Conservation (phyloP, 2,888 invertebrate species). For the Drepana falcataria region DNA sequence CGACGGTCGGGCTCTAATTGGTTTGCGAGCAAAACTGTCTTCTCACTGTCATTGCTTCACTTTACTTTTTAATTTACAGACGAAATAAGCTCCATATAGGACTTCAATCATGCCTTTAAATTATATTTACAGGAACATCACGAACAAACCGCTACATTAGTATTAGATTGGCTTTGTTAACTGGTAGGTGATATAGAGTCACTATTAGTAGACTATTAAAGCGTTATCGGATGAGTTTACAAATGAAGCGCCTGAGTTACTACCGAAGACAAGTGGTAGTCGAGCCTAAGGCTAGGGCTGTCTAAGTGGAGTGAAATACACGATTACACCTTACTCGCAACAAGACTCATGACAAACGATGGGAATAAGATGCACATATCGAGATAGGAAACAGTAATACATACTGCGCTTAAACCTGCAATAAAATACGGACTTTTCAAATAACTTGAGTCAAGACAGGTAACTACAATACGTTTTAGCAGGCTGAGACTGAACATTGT, state of each 20-base stretch:
- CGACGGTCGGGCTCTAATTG: conserved; percentile 35
- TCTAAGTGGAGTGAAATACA: not conserved
- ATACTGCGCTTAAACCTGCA: too few species aligned
- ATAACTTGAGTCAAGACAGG: too few species aligned
- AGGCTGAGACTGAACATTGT: too few species aligned
- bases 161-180: not conserved
- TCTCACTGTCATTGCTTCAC: conserved; percentile 7
- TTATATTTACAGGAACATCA: too few species aligned
- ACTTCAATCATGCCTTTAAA: too few species aligned
- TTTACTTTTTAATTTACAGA: not conserved
- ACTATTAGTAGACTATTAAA: not conserved
- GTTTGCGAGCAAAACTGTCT: conserved; percentile 29
- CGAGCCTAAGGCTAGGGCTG: conserved; percentile 2
- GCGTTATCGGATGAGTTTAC: conserved; percentile 3
- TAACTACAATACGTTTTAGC: too few species aligned
- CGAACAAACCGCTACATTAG: not conserved
- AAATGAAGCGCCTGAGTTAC: conserved; percentile 7
- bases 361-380: not conserved
- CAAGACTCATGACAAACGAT: not conserved
- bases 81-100: too few species aligned
- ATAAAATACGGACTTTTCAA: too few species aligned
- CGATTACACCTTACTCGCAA: not conserved
- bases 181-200: not conserved
- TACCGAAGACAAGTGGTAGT: conserved; percentile 5
- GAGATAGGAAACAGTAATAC: not conserved